Base-by-base conservation (phyloP, 1,140 invertebrate species). In the Brachionus rubens region DNA sequence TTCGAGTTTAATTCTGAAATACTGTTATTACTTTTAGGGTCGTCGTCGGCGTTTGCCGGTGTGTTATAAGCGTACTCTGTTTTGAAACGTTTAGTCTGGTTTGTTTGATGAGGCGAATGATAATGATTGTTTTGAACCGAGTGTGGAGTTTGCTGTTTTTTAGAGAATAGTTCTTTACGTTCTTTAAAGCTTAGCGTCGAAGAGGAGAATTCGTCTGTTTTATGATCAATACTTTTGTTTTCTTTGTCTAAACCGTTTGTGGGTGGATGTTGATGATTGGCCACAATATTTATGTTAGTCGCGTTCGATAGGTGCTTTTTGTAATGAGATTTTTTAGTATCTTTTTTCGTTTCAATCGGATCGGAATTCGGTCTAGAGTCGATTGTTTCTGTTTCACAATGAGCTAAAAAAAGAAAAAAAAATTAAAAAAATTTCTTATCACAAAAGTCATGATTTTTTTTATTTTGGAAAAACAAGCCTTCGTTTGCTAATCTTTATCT, bases 161-260 rank as follows among this genome's bases (percentile, higher is more conserved):
- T 72, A 28, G 46, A 50, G 21, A 72, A 72, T 1, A 72, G 21
- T 24, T 72, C 68, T 33, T 72, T 72, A 33, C 68, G 68, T 33
- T 72, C 68, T 50, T 72, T 72, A 30, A 72, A 48, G 7, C 24
- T 30, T 6, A 65, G 59, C 9, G 10, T 10, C 24, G 54, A 59
- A 33, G 28, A 26, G 6, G 43, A 46, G 19, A 4, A 12, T 50
- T 70, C 65, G 16, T 50, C 47, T 9, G 36, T 47, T 47, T 24
- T 67, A 33, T 26, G n/a, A 16, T 67, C 16, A 12, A 43, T 3
- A 43, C 26, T 21, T 19, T 50, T 70, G 65, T 70, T 70, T 70
- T 70, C 65, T 36, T 70, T 70, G 65, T 70, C 65, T 19, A 28
- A 26, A n/a, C 41, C 47, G 41, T 47, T 47, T 26, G n/a, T 59